Conservation (phyloP, 2,113 vertebrate species). For the Heteronetta atricapilla region DNA sequence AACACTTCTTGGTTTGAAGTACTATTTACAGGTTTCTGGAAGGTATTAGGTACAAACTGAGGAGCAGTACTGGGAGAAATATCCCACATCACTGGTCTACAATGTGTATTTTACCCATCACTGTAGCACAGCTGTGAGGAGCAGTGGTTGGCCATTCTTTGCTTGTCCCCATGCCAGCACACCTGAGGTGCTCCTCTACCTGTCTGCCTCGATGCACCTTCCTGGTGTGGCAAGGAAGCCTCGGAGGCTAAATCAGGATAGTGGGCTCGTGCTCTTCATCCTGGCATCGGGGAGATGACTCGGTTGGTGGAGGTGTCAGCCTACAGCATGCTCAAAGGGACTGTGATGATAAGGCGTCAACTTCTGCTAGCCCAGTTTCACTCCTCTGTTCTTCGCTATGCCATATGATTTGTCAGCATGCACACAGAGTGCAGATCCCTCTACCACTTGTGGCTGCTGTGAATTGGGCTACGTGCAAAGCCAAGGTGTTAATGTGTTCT, state of each 20-base stretch:
- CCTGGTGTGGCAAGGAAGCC: not conserved
- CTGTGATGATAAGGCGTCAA: constrained; percentile 69
- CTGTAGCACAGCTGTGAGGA: not conserved
- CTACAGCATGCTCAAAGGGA: constrained; percentile 69
- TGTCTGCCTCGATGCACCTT: not conserved
- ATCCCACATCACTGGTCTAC: not conserved
- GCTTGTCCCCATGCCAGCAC: not conserved
- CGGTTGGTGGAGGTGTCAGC: constrained; percentile 69
- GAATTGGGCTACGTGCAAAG: constrained; percentile 68
- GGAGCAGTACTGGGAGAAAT: not conserved
- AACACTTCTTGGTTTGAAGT: not conserved
- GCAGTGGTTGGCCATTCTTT: not conserved
- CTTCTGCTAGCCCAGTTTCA: constrained; percentile 73
- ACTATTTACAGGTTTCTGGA: not conserved
- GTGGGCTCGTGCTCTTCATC: constrained; percentile 58
- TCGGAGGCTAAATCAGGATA: constrained; percentile 56
- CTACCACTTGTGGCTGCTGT: constrained; percentile 73
- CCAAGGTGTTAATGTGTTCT: constrained; percentile 71
- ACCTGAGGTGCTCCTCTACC: not conserved
- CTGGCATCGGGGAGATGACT: constrained; percentile 59
- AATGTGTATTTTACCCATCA: not conserved
- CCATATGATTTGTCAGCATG: constrained; percentile 70
- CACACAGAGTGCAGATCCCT: constrained; percentile 66
- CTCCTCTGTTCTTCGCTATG: constrained; percentile 64
- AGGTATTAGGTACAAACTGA: not conserved